Evolutionary conservation across 2,888 invertebrate species (phyloP).

Genomic region (Alloplasta piceator): DNA sequence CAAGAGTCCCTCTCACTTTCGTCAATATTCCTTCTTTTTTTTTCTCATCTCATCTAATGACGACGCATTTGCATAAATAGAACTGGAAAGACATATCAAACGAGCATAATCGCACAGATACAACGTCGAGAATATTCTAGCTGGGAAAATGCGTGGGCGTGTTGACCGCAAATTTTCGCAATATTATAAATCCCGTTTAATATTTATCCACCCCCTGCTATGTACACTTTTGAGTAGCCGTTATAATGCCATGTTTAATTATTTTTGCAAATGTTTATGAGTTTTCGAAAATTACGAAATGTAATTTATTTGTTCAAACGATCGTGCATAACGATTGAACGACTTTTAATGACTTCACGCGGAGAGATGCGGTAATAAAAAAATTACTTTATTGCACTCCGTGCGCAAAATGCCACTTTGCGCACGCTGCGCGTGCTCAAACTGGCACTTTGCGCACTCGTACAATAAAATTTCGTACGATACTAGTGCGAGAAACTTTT

Average conservation of each 20-base stretch:
- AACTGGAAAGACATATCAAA: conserved; percentile 30
- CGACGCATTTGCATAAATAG: conserved; percentile 34
- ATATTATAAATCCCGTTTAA: conserved; percentile 36
- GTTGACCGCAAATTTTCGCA: conserved; percentile 29
- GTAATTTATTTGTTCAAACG: too few species aligned
- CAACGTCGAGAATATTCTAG: conserved; percentile 13
- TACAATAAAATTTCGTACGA: too few species aligned
- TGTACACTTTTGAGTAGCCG: conserved; percentile 41
- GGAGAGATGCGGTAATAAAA: too few species aligned
- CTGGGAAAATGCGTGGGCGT: conserved; percentile 19
- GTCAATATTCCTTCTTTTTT: conserved; percentile 10
- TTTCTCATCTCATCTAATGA: conserved; percentile 11
- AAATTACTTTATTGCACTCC: too few species aligned
- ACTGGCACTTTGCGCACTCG: too few species aligned
- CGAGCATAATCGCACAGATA: conserved; percentile 4
- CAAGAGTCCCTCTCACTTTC: too few species aligned
- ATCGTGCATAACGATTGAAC: too few species aligned
- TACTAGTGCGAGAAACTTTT: too few species aligned
- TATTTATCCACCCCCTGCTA: conserved; percentile 66
- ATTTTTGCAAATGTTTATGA: conserved; percentile 3
- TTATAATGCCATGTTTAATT: conserved; percentile 47
- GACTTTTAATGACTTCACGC: too few species aligned
- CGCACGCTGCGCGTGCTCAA: too few species aligned
- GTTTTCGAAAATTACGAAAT: too few species aligned
- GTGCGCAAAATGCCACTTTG: too few species aligned